Evolutionary conservation across 1,140 invertebrate species (phyloP).

Genomic region (Sminthurides bifidus): DNA sequence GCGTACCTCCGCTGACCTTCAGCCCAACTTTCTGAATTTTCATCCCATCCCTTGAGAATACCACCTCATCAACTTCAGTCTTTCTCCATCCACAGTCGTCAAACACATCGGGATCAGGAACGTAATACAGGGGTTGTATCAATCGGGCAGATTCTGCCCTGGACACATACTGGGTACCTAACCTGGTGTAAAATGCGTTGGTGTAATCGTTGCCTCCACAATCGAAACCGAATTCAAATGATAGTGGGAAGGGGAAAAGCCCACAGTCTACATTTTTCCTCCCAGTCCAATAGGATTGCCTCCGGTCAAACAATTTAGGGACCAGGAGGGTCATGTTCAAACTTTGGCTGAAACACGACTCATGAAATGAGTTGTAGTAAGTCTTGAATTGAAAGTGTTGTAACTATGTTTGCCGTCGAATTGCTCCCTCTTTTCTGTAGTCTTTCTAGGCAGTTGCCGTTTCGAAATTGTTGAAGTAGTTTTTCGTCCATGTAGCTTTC

Average conservation of each 20-base stretch:
- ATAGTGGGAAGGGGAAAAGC: neutral
- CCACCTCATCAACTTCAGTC: neutral
- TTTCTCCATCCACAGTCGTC: slow-evolving; percentile 3
- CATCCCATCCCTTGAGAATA: neutral
- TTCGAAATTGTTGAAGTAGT: too few species aligned
- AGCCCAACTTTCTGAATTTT: neutral
- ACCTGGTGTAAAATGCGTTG: too few species aligned
- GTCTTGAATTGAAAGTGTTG: too few species aligned
- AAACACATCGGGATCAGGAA: neutral
- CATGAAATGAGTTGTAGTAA: neutral
- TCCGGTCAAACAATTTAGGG: neutral
- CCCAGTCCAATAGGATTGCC: neutral
- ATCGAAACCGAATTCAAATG: neutral
- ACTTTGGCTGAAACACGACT: neutral
- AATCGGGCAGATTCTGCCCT: too few species aligned
- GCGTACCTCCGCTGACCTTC: neutral
- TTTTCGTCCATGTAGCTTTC: too few species aligned
- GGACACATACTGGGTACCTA: too few species aligned
- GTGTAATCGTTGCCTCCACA: neutral
- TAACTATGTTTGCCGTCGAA: too few species aligned
- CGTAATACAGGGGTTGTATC: too few species aligned
- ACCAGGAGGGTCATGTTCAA: neutral
- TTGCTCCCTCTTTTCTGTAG: too few species aligned
- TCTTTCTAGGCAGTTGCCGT: too few species aligned
- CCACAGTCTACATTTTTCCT: neutral